Evolutionary conservation across 2,888 invertebrate genomes (phyloP), one percentile per base, ranked within the genome.

Genomic region (Drosophila gaucha): DNA sequence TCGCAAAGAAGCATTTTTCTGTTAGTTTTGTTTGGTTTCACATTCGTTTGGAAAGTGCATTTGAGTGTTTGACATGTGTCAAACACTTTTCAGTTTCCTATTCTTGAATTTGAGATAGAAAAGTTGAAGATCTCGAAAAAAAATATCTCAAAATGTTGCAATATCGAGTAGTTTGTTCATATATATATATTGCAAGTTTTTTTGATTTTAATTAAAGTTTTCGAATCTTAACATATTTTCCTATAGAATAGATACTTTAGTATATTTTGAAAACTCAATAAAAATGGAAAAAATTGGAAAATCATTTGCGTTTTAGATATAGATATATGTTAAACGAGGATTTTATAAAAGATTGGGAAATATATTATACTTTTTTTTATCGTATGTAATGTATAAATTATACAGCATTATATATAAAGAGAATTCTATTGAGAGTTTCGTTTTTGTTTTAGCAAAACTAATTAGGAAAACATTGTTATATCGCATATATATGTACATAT

Each of bases 11-110:
- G 55, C 31, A 67, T 26, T 28, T 44, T 12, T 12, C 26, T 41
- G 14, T 41, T 26, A 26, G 2, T 55, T 43, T 47, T 46, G 51
- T 64, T 47, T 28, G 38, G 36, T 55, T 57, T 63, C 59, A 46
- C 51, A 35, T 36, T 41, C 39, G 36, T 26, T 6, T 14, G 33
- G 58, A 28, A 64, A 86, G 77, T 84, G 78, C 69, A 31, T 56
- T 56, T 43, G 39, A 57, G 56, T 85, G 39, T 78, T 64, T 73
- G 78, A 80, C 87, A 67, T 69, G 70, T 86, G 78, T 80, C 74
- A 54, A 46, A 63, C 3, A 26, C 20, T 26, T 10, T 26, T 24
- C 41, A 26, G 22, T 41, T 41, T n/a, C n/a, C n/a, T n/a, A n/a
- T n/a, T 18, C 18, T 31, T 31, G 8, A 6, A 20, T 14, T 50